phyloP scores from a whole-genome alignment of 2,113 vertebrate species.

The Phainopepla nitens region DNA sequence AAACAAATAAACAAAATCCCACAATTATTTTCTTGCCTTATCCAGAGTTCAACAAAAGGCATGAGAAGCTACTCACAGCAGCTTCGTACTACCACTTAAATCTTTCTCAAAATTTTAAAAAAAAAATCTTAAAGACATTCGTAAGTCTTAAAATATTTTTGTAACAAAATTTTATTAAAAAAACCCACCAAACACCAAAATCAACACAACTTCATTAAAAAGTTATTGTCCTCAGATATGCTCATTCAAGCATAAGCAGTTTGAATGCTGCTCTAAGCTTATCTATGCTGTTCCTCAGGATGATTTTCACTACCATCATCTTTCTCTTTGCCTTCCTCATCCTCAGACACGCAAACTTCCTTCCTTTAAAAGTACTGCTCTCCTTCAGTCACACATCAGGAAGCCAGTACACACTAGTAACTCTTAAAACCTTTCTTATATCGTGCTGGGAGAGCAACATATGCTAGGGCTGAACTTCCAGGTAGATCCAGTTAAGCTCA shows the following conservation, averaged over 20 bases:
- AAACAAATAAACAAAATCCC: not conserved
- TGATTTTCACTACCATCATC: not conserved
- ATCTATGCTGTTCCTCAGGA: not conserved
- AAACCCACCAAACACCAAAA: fast-evolving
- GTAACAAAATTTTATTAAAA: not conserved
- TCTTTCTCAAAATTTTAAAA: not conserved
- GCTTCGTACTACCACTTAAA: not conserved
- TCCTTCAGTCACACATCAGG: not conserved
- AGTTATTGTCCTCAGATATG: fast-evolving
- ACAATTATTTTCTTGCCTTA: not conserved
- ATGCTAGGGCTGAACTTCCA: not conserved
- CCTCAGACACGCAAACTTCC: too few species aligned
- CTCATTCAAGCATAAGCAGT: not conserved
- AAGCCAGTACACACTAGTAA: fast-evolving
- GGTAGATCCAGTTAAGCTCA: not conserved
- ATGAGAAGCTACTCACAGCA: not conserved
- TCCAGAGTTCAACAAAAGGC: not conserved
- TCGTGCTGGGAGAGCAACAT: not conserved
- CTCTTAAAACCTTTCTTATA: not conserved
- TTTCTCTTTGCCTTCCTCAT: not conserved
- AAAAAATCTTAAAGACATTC: not conserved
- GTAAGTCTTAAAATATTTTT: not conserved
- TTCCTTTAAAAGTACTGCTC: fast-evolving
- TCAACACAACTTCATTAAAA: not conserved
- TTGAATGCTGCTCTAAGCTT: too few species aligned